phyloP scores from a whole-genome alignment of 2,113 vertebrate species.

The Glaucidium brasilianum region DNA sequence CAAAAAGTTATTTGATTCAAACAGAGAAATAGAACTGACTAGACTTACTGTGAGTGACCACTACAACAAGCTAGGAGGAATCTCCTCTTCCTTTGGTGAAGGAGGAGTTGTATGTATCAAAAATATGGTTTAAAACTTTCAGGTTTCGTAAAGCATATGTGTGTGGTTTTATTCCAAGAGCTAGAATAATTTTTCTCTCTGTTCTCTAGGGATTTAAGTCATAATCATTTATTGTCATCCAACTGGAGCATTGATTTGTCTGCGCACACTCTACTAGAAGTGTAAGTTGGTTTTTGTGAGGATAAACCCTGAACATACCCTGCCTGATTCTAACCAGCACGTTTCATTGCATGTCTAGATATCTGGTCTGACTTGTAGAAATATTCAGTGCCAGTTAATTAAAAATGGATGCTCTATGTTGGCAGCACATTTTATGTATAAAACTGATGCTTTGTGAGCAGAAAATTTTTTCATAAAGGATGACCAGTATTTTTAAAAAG shows the following conservation, averaged over 20 bases:
- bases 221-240: slow-evolving; percentile 73
- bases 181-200: slow-evolving; percentile 2
- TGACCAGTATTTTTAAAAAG: background rate
- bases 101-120: background rate
- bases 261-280: slow-evolving; percentile 74
- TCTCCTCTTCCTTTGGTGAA: background rate
- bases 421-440: background rate
- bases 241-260: slow-evolving; percentile 74
- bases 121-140: background rate
- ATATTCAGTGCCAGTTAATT: background rate
- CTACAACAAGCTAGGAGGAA: background rate
- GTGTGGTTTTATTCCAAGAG: background rate
- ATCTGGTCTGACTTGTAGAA: background rate
- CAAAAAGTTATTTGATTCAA: background rate
- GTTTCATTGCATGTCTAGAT: background rate
- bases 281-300: slow-evolving; percentile 71
- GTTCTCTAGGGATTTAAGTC: slow-evolving; percentile 78
- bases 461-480: background rate
- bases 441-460: background rate
- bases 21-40: background rate
- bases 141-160: background rate
- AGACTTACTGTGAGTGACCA: background rate
- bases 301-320: background rate
- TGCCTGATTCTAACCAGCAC: background rate
- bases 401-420: background rate